These are phyloP conservation scores for Pangasius macronema DNA, from an alignment of 2,797 vertebrate genomes.

Conservation along the genomic window DNA sequence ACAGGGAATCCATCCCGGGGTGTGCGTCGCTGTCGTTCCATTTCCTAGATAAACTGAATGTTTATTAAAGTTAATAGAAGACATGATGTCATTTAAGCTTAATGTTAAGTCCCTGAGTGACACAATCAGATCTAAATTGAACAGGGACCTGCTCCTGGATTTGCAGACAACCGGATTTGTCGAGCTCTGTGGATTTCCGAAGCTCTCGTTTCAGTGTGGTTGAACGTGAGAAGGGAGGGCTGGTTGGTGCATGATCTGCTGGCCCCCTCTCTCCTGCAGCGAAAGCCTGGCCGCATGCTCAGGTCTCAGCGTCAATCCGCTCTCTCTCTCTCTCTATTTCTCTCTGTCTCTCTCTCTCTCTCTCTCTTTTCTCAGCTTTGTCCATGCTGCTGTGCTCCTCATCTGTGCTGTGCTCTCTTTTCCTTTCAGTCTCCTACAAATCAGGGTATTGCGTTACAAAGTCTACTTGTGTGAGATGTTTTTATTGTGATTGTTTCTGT, in stretches of 20 bases:
- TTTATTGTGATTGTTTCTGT: not conserved
- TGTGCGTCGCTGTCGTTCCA: constrained; percentile 60
- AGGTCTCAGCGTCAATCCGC: constrained; percentile 50
- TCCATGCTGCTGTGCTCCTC: constrained; percentile 38
- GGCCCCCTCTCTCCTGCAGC: constrained; percentile 30
- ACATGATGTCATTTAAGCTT: not conserved
- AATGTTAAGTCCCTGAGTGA: not conserved
- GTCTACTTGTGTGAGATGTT: not conserved
- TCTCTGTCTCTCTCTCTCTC: constrained; percentile 26
- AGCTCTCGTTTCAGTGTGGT: constrained; percentile 50
- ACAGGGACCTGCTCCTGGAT: not conserved
- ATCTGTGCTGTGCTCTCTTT: constrained; percentile 21
- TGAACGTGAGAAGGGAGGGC: constrained; percentile 26
- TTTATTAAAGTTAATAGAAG: not conserved
- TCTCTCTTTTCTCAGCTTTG: constrained; percentile 46
- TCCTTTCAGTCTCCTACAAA: not conserved
- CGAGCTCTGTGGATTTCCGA: constrained; percentile 39
- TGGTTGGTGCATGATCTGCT: constrained; percentile 47
- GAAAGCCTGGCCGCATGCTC: constrained; percentile 48
- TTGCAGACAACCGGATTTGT: constrained; percentile 4
- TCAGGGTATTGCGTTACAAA: not conserved
- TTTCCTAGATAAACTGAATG: not conserved
- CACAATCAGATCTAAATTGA: not conserved
- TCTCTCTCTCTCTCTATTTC: constrained; percentile 30
- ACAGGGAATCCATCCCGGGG: constrained; percentile 55